Base-by-base conservation (phyloP, 2,113 vertebrate species). In the Clarias magur region DNA sequence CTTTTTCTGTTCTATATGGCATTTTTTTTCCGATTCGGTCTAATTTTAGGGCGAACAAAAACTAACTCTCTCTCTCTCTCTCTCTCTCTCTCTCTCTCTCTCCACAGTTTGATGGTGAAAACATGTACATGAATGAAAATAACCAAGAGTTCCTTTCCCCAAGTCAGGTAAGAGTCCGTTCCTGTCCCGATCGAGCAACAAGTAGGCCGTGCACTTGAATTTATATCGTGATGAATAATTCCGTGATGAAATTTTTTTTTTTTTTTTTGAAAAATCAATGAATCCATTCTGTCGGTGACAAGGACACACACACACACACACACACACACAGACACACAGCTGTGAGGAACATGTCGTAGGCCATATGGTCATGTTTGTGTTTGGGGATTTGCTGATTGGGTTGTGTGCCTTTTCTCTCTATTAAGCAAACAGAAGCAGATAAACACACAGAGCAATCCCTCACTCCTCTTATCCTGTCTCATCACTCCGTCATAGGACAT, bases 51-150 rank as follows among this genome's bases (percentile, higher is more conserved):
- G 88, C 62, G 76, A 65, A 75, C 80, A 78, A 21, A 8, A 59
- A 86, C 87, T 91, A 70, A 80, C 86, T 76, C 38, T 75, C 38
- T 48, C 72, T 75, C 42, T 53, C 86, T 90, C 83, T 91, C 73
- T 84, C 80, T 87, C 85, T 90, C 84, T 89, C 79, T 90, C 70
- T 87, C 79, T 88, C 48, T 87, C n/a, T 88, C 62, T 88, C 38
- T 84, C 95, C 94, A 80, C 93, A 99, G 98, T 99, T 99, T 98
- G 98, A 99, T 96, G 98, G 97, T 95, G 98, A 99, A 93, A 99
- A 98, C 96, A 97, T 98, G 97, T 99, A 98, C 94, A 96, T 99
- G 98, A 99, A 96, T 88, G 98, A 99, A 93, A 98, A 96, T 93
- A 95, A 96, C 95, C 98, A 98, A 88, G 98, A 99, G 92, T 98